These are phyloP conservation scores for Leptoteleia sp. DNA, from an alignment of 1,140 invertebrate species.

Conservation along the genomic window DNA sequence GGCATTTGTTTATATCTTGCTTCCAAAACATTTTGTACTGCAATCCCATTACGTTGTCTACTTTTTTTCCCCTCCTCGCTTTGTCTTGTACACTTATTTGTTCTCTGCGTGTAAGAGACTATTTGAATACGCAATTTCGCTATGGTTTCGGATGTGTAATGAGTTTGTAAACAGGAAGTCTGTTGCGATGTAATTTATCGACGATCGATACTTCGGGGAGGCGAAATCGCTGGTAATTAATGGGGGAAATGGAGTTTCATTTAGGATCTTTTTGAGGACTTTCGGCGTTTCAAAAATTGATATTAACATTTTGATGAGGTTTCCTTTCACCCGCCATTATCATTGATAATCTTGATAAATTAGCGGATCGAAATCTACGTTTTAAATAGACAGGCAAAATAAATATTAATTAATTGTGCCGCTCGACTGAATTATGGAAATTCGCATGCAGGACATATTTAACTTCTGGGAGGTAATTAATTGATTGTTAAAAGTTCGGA, in stretches of 20 bases:
- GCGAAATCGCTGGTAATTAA: conserved; percentile 20
- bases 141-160: conserved; percentile 33
- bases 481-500: conserved; percentile 24
- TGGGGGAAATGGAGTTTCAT: conserved; percentile 11
- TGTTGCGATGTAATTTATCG: conserved; percentile 37
- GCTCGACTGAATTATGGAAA: conserved; percentile 23
- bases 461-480: conserved; percentile 29
- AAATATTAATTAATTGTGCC: conserved; percentile 35
- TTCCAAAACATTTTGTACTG: too few species aligned
- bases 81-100: neutral
- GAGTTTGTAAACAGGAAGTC: conserved; percentile 54
- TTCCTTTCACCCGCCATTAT: conserved; percentile 7
- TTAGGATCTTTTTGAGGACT: neutral
- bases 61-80: too few species aligned
- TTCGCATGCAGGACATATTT: conserved; percentile 16
- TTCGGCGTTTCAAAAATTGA: conserved; percentile 17
- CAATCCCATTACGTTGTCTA: too few species aligned
- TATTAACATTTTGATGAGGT: conserved; percentile 40
- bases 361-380: too few species aligned
- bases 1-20: too few species aligned
- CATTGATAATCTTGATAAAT: too few species aligned
- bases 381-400: conserved; percentile 2
- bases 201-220: conserved; percentile 11
- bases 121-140: conserved; percentile 13
- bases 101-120: neutral